Percentiles rank a stretch among this genome's conserved stretches.
phyloP scores from a whole-genome alignment of 37 sponge, comb jelly and placozoan genomes.

The Aplysina aerophoba region DNA sequence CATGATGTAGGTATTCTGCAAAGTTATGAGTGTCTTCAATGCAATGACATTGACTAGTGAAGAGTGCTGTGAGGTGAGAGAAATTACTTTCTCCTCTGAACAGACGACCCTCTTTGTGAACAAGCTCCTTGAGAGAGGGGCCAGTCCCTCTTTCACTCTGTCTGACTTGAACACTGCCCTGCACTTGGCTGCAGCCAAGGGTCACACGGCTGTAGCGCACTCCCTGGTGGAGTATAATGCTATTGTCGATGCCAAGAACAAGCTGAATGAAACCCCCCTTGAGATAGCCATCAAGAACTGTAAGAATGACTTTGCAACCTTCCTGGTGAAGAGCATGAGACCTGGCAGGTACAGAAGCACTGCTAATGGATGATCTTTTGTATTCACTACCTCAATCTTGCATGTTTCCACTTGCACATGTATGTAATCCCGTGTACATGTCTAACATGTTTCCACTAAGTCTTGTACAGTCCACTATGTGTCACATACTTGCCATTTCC shows the following conservation, averaged over 20 bases:
- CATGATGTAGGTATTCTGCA: too few species aligned
- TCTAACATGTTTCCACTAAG: too few species aligned
- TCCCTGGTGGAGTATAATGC: constrained; percentile 48
- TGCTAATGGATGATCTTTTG: neutral
- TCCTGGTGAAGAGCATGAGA: constrained; percentile 48
- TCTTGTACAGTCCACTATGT: too few species aligned
- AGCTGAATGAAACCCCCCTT: constrained; percentile 35
- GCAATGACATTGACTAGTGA: too few species aligned
- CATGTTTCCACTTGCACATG: neutral
- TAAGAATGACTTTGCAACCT: constrained; percentile 47
- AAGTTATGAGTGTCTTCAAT: too few species aligned
- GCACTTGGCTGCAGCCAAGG: constrained; percentile 44
- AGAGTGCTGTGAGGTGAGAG: too few species aligned
- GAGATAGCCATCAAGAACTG: constrained; percentile 48
- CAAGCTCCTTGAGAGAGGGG: constrained; percentile 36
- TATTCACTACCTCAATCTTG: too few species aligned
- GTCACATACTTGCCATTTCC: too few species aligned
- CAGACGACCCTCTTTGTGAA: constrained; percentile 33
- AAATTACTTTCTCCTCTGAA: too few species aligned
- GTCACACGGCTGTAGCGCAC: constrained; percentile 32
- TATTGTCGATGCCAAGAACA: constrained; percentile 33
- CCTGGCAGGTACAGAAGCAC: constrained; percentile 5
- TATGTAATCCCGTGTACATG: neutral
- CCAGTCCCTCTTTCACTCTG: constrained; percentile 1
- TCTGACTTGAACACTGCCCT: constrained; percentile 45